Evolutionary conservation across 2,888 invertebrate species (phyloP), one percentile per base, ranked within the genome.

Genomic region (Caenorhabditis sp.): DNA sequence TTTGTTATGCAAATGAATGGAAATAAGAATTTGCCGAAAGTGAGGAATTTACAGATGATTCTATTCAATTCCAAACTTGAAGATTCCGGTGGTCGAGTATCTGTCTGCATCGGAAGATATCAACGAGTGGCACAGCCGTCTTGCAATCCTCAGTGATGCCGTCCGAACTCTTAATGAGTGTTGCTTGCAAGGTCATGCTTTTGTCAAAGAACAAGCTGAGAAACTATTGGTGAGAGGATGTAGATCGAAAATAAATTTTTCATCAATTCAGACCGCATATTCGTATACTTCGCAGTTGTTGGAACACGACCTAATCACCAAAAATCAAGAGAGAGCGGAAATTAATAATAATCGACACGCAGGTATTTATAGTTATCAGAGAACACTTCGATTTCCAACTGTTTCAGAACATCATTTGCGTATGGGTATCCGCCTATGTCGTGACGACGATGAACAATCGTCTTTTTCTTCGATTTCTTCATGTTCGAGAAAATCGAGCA

Each of bases 161-260:
- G 0, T 51, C 6, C 35, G n/a, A 26, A 38, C 16, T 14, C 16
- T 68, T 8, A 41, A 38, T 8, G 38, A 38, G 7, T 26, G n/a
- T 2, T 35, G 68, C 19, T 16, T 14, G 2, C 14, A 51, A 26
- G 54, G 54, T 6, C 7, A 54, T 31, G 1, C 12, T 4, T 54
- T 35, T 7, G 68, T 54, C 8, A 68, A 35, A 16, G 38, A 68
- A 2, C 54, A 38, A 26, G 68, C 68, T 24, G 38, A 54, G 0
- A 54, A 68, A 24, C n/a, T 68, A 16, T 22, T 68, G 35, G 68
- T 54, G 19, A 35, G 66, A 10, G n/a, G n/a, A n/a, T n/a, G n/a
- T n/a, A n/a, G n/a, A n/a, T n/a, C n/a, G n/a, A n/a, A 38, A 38
- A 38, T 38, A 38, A 38, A 38, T 61, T 16, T 4, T 26, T 61